Evolutionary conservation across 2,113 vertebrate genomes (phyloP).

Genomic region (Sitta europaea): DNA sequence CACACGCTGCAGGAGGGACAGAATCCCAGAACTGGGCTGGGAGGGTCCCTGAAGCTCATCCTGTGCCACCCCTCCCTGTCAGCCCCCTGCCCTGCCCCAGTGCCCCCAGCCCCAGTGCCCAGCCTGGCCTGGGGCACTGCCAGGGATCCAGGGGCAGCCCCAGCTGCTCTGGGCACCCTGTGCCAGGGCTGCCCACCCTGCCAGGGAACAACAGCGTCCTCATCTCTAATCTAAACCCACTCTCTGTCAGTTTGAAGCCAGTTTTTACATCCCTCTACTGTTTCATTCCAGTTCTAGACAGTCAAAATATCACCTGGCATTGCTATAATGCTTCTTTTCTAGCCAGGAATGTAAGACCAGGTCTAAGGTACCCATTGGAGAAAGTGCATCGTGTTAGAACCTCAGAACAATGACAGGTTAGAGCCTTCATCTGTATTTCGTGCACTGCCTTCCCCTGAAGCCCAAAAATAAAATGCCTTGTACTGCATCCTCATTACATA

Average conservation of each 20-base stretch:
- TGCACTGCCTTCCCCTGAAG: neutral
- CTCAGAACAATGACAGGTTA: slow-evolving; percentile 6
- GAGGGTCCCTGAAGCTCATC: fast-evolving
- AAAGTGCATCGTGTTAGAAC: neutral
- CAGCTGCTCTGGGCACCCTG: neutral
- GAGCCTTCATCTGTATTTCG: slow-evolving; percentile 1
- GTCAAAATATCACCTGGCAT: neutral
- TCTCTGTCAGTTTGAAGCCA: neutral
- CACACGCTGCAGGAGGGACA: neutral
- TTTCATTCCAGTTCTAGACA: neutral
- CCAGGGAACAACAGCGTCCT: neutral
- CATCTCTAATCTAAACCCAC: too few relatives aligned
- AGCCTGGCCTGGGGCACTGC: neutral
- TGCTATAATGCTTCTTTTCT: neutral
- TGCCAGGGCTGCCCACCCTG: neutral
- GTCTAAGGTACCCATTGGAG: neutral
- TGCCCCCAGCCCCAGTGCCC: neutral
- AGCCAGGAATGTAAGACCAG: neutral
- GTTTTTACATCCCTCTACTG: neutral
- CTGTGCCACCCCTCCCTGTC: neutral
- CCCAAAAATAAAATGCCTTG: slow-evolving; percentile 49
- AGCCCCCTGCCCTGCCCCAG: neutral
- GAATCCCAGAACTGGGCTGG: neutral
- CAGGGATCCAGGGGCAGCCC: neutral
- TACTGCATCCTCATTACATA: slow-evolving; percentile 24